Conservation (phyloP, 2,113 vertebrate species). For the Trematocara macrostoma region DNA sequence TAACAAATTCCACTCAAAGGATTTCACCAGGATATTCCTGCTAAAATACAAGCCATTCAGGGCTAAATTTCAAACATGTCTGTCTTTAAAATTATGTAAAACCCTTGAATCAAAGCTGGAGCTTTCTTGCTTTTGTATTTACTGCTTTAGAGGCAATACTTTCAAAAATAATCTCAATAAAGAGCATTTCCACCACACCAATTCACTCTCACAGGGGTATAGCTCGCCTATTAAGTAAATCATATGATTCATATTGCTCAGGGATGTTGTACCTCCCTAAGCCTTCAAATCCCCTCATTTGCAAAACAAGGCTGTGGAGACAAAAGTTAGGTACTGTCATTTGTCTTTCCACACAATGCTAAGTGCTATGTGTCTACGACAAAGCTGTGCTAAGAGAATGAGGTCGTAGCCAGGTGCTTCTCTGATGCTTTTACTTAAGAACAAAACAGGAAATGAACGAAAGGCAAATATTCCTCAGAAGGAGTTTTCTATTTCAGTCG, state of each 20-base stretch:
- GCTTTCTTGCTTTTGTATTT: neutral
- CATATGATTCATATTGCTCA: neutral
- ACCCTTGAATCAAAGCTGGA: neutral
- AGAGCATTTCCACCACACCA: neutral
- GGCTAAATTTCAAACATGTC: neutral
- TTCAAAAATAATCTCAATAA: neutral
- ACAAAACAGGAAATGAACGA: neutral
- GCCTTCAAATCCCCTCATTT: constrained; percentile 7
- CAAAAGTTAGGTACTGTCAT: neutral
- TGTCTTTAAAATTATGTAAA: neutral
- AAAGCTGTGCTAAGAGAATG: neutral
- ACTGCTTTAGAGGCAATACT: neutral
- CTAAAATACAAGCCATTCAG: neutral
- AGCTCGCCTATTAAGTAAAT: neutral
- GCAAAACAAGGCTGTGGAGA: neutral
- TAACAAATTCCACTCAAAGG: neutral
- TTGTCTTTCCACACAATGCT: neutral
- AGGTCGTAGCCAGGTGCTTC: neutral
- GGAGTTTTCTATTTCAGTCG: neutral
- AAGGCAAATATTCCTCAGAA: neutral
- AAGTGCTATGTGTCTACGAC: neutral
- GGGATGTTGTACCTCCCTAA: neutral
- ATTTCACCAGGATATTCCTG: neutral
- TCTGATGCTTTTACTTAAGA: neutral
- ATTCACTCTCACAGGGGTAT: neutral